Evolutionary conservation across 2,797 vertebrate species (phyloP), one percentile per base, ranked within the genome.

Genomic region (Argya squamiceps): DNA sequence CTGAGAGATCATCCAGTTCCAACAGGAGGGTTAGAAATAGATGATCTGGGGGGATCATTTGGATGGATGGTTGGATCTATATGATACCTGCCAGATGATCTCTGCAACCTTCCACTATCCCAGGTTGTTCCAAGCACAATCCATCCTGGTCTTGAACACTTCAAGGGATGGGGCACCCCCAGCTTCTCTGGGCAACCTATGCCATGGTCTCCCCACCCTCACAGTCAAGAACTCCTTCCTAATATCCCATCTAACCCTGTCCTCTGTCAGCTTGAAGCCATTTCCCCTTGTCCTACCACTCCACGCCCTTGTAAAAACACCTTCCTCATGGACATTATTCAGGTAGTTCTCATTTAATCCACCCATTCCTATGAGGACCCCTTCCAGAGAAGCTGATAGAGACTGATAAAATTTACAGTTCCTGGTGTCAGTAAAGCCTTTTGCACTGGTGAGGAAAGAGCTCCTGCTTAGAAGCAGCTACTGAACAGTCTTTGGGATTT

Each of bases 71-170:
- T 1, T 71, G 34, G 73, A 47, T 32, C 21, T 36, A 41, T 18
- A 14, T 36, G 34, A 71, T 36, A 34, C 65, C 22, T 32, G 4
- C 5, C 37, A 36, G 37, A 39, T 34, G 21, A 18, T 41, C 37
- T 37, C 58, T 77, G 39, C 44, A 64, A 16, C 9, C 16, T 78
- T 78, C 59, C 59, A 41, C 19, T 9, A 5, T 11, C 9, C 39
- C 1, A 2, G 32, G 46, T 8, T 60, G 30, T 6, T 73, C 67
- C 55, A 43, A 69, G 23, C 16, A 37, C 4, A 11, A 8, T 47
- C 53, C 21, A 16, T 1, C 2, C 30, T 16, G 44, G 15, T 3
- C 26, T 58, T 7, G 52, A 1, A 10, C 22, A 41, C 2, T 41
- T 0, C 13, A 52, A 24, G 52, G 46, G 34, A 15, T 53, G 65